These are phyloP conservation scores for Eilema sororculum DNA, from an alignment of 2,888 invertebrate species.

Conservation along the genomic window DNA sequence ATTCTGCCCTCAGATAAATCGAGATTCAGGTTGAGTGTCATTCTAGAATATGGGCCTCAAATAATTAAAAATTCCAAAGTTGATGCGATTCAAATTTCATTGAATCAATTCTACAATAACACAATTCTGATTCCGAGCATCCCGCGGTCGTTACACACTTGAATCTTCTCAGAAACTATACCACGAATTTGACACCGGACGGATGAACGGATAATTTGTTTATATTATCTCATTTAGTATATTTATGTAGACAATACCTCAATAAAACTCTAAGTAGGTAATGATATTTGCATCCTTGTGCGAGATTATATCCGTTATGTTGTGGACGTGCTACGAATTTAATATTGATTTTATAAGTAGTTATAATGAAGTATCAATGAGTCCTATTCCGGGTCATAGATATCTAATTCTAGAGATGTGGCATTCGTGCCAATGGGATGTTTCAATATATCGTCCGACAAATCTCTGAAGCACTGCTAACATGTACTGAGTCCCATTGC, in stretches of 20 bases:
- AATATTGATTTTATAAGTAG: slow-evolving; percentile 13
- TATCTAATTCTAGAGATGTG: neutral
- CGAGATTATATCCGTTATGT: slow-evolving; percentile 43
- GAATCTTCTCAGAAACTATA: slow-evolving; percentile 67
- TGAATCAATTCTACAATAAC: slow-evolving; percentile 26
- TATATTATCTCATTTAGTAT: slow-evolving; percentile 45
- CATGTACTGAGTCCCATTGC: no score
- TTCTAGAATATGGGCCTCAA: no score
- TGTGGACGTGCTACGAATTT: slow-evolving; percentile 35
- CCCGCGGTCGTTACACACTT: slow-evolving; percentile 47
- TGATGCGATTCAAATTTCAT: slow-evolving; percentile 16
- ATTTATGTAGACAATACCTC: slow-evolving; percentile 68
- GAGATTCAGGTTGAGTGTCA: no score
- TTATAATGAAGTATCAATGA: slow-evolving; percentile 10
- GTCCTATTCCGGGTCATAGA: slow-evolving; percentile 5
- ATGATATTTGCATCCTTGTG: slow-evolving; percentile 55
- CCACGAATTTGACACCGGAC: slow-evolving; percentile 71
- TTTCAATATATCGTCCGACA: no score
- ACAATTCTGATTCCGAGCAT: slow-evolving; percentile 49
- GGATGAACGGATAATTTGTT: slow-evolving; percentile 47
- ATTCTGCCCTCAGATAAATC: no score
- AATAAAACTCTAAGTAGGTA: slow-evolving; percentile 54
- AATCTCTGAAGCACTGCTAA: no score
- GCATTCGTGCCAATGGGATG: no score
- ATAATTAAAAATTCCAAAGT: slow-evolving; percentile 12